These are phyloP conservation scores for Oligia latruncula DNA, from an alignment of 2,888 invertebrate genomes.

Conservation along the genomic window DNA sequence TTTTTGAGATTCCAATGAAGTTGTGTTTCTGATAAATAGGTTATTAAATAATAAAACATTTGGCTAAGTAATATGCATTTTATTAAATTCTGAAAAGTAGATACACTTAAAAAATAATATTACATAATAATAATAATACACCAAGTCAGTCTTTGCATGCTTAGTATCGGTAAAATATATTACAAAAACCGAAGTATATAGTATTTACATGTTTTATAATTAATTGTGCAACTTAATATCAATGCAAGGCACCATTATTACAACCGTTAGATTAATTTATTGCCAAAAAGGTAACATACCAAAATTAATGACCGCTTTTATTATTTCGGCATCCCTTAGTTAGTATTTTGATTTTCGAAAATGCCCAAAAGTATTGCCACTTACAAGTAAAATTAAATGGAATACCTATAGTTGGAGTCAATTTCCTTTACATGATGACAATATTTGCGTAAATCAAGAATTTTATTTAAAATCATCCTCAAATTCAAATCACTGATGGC, in stretches of 20 bases:
- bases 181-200: slow-evolving; percentile 71
- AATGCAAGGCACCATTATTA: slow-evolving; percentile 63
- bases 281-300: slow-evolving; percentile 60
- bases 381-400: neutral
- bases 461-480: slow-evolving; percentile 5
- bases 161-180: slow-evolving; percentile 86
- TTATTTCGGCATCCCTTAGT: slow-evolving; percentile 15
- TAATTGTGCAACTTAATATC: slow-evolving; percentile 67
- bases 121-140: slow-evolving; percentile 83
- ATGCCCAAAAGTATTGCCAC: slow-evolving; percentile 13
- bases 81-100: slow-evolving; percentile 80
- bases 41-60: slow-evolving; percentile 56
- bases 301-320: slow-evolving; percentile 4
- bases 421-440: slow-evolving; percentile 6
- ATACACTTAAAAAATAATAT: slow-evolving; percentile 83
- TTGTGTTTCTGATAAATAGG: slow-evolving; percentile 16
- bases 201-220: slow-evolving; percentile 63
- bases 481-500: slow-evolving; percentile 52
- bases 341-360: slow-evolving; percentile 11
- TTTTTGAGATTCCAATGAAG: neutral
- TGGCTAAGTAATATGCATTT: slow-evolving; percentile 77
- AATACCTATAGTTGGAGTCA: neutral
- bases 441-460: neutral
- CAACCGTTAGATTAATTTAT: slow-evolving; percentile 60
- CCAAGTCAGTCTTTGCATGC: slow-evolving; percentile 90